phyloP scores from a whole-genome alignment of 2,797 vertebrate species.

The Schizopygopsis pylzovi region DNA sequence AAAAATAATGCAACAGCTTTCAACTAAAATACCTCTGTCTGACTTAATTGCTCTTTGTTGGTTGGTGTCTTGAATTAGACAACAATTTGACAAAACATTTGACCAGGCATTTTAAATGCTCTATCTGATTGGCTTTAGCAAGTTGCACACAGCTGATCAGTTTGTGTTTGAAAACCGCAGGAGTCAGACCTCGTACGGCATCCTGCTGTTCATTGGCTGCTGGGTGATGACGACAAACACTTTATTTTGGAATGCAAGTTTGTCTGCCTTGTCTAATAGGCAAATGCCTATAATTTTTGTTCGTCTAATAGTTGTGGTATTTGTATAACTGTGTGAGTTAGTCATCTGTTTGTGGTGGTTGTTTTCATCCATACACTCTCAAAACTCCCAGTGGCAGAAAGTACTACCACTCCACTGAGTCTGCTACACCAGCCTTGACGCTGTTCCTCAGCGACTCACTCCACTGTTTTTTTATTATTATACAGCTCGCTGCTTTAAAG shows the following conservation, averaged over 20 bases:
- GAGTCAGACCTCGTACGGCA: conserved; percentile 1
- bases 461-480: conserved; percentile 38
- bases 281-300: conserved; percentile 5
- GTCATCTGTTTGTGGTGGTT: conserved; percentile 11
- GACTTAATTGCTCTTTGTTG: conserved; percentile 15
- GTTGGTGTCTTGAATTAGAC: conserved; percentile 40
- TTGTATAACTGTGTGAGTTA: conserved; percentile 34
- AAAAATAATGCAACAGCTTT: neutral
- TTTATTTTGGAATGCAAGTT: conserved; percentile 9
- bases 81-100: conserved; percentile 69
- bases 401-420: conserved; percentile 19
- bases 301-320: conserved; percentile 29
- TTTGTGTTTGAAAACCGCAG: neutral
- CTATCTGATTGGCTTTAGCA: conserved; percentile 58
- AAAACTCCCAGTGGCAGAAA: conserved; percentile 39
- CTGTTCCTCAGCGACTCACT: conserved; percentile 42
- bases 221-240: conserved; percentile 16
- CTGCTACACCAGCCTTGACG: conserved; percentile 3
- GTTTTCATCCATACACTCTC: conserved; percentile 26
- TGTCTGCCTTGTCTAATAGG: neutral
- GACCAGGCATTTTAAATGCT: conserved; percentile 58
- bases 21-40: neutral
- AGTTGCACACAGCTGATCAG: neutral
- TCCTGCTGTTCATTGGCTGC: conserved; percentile 46
- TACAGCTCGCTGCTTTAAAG: conserved; percentile 37